Evolutionary conservation across 1,140 invertebrate species (phyloP), one percentile per base, ranked within the genome.

Genomic region (Cydia splendana): DNA sequence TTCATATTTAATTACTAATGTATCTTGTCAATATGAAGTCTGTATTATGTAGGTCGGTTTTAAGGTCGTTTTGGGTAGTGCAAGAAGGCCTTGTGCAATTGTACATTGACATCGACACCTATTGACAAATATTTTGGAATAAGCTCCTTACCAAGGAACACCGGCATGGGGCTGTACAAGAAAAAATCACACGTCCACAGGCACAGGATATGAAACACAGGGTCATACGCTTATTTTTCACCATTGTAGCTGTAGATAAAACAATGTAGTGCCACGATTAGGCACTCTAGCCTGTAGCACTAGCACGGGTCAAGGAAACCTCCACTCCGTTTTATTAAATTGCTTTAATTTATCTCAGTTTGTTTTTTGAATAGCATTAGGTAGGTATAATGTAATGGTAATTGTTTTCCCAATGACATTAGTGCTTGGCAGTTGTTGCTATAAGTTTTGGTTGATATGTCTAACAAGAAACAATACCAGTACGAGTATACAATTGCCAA

Each of bases 281-380:
- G 76, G 71, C 75, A 73, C 20, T 79, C 73, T 78, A 71, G 76
- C 57, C 76, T 74, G 67, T 65, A 80, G 77, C 77, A 67, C 78
- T 65, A 80, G 77, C 77, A 67, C 78, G 78, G 82, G 80, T 82
- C 82, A 84, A 84, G 80, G 80, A 48, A 28, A 81, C 75, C 77
- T 65, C 75, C 82, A 78, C 74, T 79, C 76, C 78, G 75, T 76
- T 77, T 77, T 83, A 80, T 78, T 78, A 78, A 79, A 82, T 84
- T 81, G 76, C 81, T 53, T 79, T 77, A 82, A 81, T 82, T 82
- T 81, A 81, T 81, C 79, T 82, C 53, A 82, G 78, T 81, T 78
- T 76, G 77, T 79, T 81, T 82, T 84, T 84, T 82, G 74, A 80
- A 77, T 67, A 34, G 62, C 76, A 78, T 79, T 69, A 45, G 20